phyloP scores from a whole-genome alignment of 2,113 vertebrate genomes.

The Variabilichromis moorii region DNA sequence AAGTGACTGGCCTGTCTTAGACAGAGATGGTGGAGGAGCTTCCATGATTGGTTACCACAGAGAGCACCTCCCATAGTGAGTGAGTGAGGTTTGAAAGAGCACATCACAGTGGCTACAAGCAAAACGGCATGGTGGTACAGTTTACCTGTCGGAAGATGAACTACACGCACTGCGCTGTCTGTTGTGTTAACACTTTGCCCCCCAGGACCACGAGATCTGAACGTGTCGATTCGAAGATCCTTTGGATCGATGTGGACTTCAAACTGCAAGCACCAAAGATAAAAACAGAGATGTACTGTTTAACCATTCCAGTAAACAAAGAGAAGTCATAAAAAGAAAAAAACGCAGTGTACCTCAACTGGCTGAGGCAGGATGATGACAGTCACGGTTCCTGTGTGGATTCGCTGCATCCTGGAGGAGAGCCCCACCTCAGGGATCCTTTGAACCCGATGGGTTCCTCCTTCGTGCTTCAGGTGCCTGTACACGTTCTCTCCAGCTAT shows the following conservation, averaged over 20 bases:
- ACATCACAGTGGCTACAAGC: neutral
- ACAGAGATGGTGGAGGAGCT: neutral
- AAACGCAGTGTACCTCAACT: constrained; percentile 70
- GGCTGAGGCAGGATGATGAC: constrained; percentile 88
- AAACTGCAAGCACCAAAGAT: constrained; percentile 60
- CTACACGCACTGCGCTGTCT: constrained; percentile 87
- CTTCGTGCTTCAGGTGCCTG: constrained; percentile 84
- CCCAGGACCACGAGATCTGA: constrained; percentile 85
- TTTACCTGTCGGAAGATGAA: constrained; percentile 89
- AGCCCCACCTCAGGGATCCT: constrained; percentile 88
- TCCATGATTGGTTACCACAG: neutral
- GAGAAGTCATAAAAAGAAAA: neutral
- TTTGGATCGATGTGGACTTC: constrained; percentile 80
- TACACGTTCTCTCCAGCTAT: constrained; percentile 82
- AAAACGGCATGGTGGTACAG: neutral
- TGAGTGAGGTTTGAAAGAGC: neutral
- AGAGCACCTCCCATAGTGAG: neutral
- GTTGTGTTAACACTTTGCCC: constrained; percentile 94
- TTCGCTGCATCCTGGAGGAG: constrained; percentile 92
- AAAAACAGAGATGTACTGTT: neutral
- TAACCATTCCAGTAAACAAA: neutral
- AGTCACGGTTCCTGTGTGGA: constrained; percentile 93
- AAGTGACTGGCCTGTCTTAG: neutral
- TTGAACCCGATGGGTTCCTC: constrained; percentile 90
- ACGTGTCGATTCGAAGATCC: constrained; percentile 87